Percentiles rank a stretch among this genome's conserved stretches.
phyloP scores from a whole-genome alignment of 2,888 invertebrate species.

The Vandiemenella viatica region DNA sequence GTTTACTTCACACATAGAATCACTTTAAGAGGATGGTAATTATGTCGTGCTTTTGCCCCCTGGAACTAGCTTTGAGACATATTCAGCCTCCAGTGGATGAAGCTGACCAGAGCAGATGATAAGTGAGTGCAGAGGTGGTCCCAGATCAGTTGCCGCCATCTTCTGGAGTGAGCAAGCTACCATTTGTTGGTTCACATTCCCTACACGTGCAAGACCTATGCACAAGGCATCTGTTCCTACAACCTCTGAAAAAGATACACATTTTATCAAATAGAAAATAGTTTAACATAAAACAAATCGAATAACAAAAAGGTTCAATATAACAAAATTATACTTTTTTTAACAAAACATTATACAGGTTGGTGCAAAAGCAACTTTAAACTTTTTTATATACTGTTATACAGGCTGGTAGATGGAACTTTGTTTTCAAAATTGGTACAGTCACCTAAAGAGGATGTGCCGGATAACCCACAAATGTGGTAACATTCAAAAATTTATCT shows the following conservation, averaged over 20 bases:
- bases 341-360: neutral
- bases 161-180: slow-evolving; percentile 53
- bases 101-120: slow-evolving; percentile 63
- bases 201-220: slow-evolving; percentile 84
- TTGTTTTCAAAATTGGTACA: no score
- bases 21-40: no score
- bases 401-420: no score
- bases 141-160: slow-evolving; percentile 60
- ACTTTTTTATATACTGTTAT: no score
- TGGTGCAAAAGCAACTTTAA: neutral
- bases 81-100: slow-evolving; percentile 86
- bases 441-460: no score
- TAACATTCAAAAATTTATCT: no score
- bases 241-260: neutral
- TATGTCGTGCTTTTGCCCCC: no score
- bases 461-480: no score
- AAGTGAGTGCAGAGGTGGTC: slow-evolving; percentile 85
- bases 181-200: slow-evolving; percentile 64
- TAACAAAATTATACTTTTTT: neutral
- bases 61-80: slow-evolving; percentile 51
- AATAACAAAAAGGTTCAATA: no score
- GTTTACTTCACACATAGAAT: no score
- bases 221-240: slow-evolving; percentile 40
- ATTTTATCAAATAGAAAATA: neutral
- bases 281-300: no score